Base-by-base conservation (phyloP, 2,888 invertebrate genomes). In the Glomeris marginata region DNA sequence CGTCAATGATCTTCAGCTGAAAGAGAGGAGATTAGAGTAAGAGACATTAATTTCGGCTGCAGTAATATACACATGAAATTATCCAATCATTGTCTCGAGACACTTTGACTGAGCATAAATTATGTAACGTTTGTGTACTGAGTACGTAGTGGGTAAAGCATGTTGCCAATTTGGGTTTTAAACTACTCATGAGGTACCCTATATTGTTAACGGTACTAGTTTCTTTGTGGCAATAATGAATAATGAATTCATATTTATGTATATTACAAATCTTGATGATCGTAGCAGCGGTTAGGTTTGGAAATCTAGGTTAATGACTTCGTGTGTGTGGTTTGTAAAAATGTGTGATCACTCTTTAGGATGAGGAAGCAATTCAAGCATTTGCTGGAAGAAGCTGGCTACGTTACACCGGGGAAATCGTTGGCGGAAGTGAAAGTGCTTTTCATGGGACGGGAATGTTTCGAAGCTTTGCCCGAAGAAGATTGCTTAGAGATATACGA, bases 321-420 rank as follows among this genome's bases (percentile, higher is more conserved):
- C n/a, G 6, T 20, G 28, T 35, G 15, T 43, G 22, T 18, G 15
- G 28, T 28, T 43, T 18, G 15, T 49, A 18, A 43, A 33, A 10
- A 11, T 35, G 42, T 15, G 22, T 41, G 41, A 51, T 41, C 46
- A 22, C 38, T 37, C 57, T 59, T 16, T 66, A 91, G 91, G 69
- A 84, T 87, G 81, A 86, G 88, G 66, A 84, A 86, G 63, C 88
- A 92, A 65, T 95, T 95, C 70, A 88, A 88, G 67, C 81, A 86
- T 63, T 73, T 94, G 18, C 73, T 95, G 49, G 87, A 90, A 66
- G 91, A 91, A 67, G 91, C 91, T 1, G 85, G 87, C 2, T 91
- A 92, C 68, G 90, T 94, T 33, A 91, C 90, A 0, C 90, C 92
- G 1, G 94, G 94, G n/a, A 91, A 92, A 69, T 81, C 84, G 60